A percentile compares a stretch with the other conserved stretches of the same genome.
These are phyloP conservation scores for Eristalis intricaria DNA, from an alignment of 2,888 invertebrate species.

Conservation along the genomic window DNA sequence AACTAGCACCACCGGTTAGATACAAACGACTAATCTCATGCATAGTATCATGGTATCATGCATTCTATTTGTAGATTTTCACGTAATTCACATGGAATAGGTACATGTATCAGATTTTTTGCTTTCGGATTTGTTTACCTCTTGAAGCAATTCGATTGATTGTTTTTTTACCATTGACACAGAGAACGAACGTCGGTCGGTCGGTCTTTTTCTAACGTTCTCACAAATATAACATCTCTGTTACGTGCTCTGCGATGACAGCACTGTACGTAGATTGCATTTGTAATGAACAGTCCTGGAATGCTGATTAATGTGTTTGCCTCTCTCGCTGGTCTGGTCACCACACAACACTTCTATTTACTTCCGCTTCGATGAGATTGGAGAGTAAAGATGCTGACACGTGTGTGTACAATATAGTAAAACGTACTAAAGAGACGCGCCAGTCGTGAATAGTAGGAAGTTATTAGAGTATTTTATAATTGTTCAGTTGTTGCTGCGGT, in stretches of 20 bases:
- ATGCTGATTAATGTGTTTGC: conserved; percentile 18
- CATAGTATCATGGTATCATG: not conserved
- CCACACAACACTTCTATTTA: not conserved
- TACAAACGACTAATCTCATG: not conserved
- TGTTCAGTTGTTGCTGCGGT: not conserved
- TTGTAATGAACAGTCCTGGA: conserved; percentile 37
- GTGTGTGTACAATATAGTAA: conserved; percentile 10
- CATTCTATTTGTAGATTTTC: conserved; percentile 23
- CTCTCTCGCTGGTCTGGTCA: conserved; percentile 15
- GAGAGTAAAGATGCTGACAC: conserved; percentile 13
- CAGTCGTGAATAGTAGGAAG: not conserved
- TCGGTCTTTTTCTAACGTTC: not conserved
- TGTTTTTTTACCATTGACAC: not conserved
- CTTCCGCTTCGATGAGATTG: conserved; percentile 49
- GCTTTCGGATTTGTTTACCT: conserved; percentile 8
- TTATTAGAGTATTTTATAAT: not conserved
- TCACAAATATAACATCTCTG: not conserved
- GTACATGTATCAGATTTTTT: not conserved
- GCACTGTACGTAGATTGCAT: conserved; percentile 24
- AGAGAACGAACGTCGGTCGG: not conserved
- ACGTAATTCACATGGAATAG: not conserved
- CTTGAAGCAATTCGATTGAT: not conserved
- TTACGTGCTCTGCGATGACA: conserved; percentile 9
- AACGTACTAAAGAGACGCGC: not conserved
- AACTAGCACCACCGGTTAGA: conserved; percentile 16